Percentiles rank a stretch among this genome's conserved stretches.
Evolutionary conservation across 2,113 vertebrate species (phyloP).

Genomic region (Argyrosomus japonicus): DNA sequence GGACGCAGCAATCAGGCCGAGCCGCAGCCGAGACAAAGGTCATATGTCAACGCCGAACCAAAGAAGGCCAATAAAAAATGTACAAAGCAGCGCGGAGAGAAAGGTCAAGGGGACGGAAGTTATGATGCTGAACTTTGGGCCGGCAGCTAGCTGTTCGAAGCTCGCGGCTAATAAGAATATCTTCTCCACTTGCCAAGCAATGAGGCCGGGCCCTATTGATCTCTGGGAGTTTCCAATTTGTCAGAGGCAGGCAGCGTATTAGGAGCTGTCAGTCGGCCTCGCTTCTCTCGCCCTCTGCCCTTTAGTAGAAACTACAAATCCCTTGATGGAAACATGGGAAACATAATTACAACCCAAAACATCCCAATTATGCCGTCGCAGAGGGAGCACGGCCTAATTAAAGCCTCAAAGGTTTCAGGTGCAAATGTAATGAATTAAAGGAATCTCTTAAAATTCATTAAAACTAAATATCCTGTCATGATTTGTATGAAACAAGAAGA

Average conservation of each 20-base stretch:
- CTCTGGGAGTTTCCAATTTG: slow-evolving; percentile 78
- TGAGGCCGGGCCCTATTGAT: slow-evolving; percentile 74
- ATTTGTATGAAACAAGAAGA: background rate
- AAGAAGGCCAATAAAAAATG: slow-evolving; percentile 59
- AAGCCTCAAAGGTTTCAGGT: slow-evolving; percentile 5
- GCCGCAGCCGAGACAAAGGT: slow-evolving; percentile 63
- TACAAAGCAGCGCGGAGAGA: slow-evolving; percentile 39
- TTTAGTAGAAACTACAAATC: slow-evolving; percentile 58
- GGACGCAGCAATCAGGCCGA: slow-evolving; percentile 34
- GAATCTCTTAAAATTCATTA: background rate
- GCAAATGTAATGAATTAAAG: slow-evolving; percentile 44
- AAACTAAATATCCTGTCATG: no score
- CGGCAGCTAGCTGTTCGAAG: slow-evolving; percentile 42
- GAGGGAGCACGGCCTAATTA: slow-evolving; percentile 46
- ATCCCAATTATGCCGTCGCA: slow-evolving; percentile 14
- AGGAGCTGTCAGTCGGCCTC: slow-evolving; percentile 70
- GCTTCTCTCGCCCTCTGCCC: slow-evolving; percentile 68
- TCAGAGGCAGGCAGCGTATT: slow-evolving; percentile 70
- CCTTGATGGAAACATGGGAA: slow-evolving; percentile 57
- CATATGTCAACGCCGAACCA: slow-evolving; percentile 55
- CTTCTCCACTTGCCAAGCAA: slow-evolving; percentile 51
- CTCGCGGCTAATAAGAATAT: slow-evolving; percentile 74
- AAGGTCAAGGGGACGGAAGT: slow-evolving; percentile 77
- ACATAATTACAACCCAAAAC: slow-evolving; percentile 67
- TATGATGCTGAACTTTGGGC: slow-evolving; percentile 78